These are phyloP conservation scores for Pipa parva DNA, from an alignment of 2,113 vertebrate species.

Conservation along the genomic window DNA sequence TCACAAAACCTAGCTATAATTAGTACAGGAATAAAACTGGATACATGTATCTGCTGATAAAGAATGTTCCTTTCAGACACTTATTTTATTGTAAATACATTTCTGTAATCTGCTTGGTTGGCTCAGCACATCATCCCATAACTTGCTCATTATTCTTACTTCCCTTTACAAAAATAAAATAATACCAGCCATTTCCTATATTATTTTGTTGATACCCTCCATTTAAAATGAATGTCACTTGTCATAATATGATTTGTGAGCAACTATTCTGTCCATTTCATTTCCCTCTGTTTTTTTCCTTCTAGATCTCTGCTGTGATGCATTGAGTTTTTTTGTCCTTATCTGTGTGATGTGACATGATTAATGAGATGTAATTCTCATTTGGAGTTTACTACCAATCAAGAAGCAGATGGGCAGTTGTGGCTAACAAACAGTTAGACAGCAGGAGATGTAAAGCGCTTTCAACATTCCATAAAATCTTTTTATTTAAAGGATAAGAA, in stretches of 20 bases:
- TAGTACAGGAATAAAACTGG: too few species aligned
- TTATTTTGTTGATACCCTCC: constrained; percentile 41
- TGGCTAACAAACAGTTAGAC: constrained; percentile 61
- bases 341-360: constrained; percentile 68
- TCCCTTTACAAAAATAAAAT: background rate
- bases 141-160: too few species aligned
- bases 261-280: constrained; percentile 59
- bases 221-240: constrained; percentile 32
- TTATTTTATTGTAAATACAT: too few species aligned
- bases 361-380: constrained; percentile 70
- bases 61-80: too few species aligned
- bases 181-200: constrained; percentile 15
- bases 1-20: too few species aligned
- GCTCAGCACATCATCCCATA: too few species aligned
- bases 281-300: constrained; percentile 58
- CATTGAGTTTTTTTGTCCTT: constrained; percentile 60
- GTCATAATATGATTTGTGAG: constrained; percentile 32
- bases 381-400: constrained; percentile 68
- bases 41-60: too few species aligned
- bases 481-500: background rate
- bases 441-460: constrained; percentile 60
- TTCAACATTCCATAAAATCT: constrained; percentile 25
- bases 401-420: constrained; percentile 66
- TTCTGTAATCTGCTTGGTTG: too few species aligned
- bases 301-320: constrained; percentile 61